Conservation (phyloP, 2,113 vertebrate species). For the Leucopsar rothschildi region DNA sequence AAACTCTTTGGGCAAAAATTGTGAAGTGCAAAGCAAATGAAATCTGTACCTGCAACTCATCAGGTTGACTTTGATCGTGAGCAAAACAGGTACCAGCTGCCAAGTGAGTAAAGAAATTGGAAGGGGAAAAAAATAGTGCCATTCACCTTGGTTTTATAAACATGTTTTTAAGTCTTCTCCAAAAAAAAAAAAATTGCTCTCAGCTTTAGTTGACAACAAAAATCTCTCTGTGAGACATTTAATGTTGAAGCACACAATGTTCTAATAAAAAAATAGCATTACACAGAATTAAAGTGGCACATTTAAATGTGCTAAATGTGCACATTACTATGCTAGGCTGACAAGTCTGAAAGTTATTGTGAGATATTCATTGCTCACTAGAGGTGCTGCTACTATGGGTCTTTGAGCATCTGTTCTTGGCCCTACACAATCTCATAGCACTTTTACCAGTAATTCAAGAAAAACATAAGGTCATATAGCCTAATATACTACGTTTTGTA, state of each 20-base stretch:
- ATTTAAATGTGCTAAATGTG: slow-evolving; percentile 35
- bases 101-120: neutral
- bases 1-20: neutral
- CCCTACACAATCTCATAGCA: neutral
- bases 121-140: neutral
- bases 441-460: neutral
- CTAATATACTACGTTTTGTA: neutral
- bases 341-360: neutral
- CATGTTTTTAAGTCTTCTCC: neutral
- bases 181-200: neutral
- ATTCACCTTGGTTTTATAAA: slow-evolving; percentile 33
- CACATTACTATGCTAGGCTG: slow-evolving; percentile 30
- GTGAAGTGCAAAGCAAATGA: neutral
- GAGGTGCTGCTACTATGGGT: slow-evolving; percentile 13
- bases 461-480: neutral
- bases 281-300: slow-evolving; percentile 40
- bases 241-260: slow-evolving; percentile 27
- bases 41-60: neutral
- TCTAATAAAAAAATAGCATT: slow-evolving; percentile 48
- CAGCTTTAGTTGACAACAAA: slow-evolving; percentile 12
- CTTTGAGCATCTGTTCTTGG: slow-evolving; percentile 29
- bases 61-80: neutral
- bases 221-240: neutral
- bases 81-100: neutral
- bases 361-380: slow-evolving; percentile 7